These are phyloP conservation scores for Anagrus nilaparvatae DNA, from an alignment of 1,140 invertebrate genomes.

Conservation along the genomic window DNA sequence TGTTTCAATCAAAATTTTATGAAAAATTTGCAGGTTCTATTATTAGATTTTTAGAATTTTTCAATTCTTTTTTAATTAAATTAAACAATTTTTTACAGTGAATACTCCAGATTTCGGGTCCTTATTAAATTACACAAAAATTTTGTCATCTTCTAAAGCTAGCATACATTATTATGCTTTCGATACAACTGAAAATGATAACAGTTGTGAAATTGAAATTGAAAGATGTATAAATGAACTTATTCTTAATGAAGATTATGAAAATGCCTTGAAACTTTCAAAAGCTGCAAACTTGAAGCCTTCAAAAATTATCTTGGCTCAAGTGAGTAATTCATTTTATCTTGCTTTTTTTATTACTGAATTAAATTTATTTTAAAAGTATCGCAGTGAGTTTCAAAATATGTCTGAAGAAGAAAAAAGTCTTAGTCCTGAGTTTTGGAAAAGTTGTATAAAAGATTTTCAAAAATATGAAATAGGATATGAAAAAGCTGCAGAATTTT, in stretches of 20 bases:
- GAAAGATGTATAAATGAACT: constrained; percentile 44
- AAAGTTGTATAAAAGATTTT: constrained; percentile 46
- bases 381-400: constrained; percentile 29
- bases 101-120: constrained; percentile 42
- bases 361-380: constrained; percentile 15
- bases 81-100: constrained; percentile 28
- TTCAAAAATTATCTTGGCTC: constrained; percentile 31
- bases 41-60: background rate
- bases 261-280: constrained; percentile 47
- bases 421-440: constrained; percentile 43
- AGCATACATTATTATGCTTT: constrained; percentile 31
- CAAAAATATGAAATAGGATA: constrained; percentile 43
- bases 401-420: constrained; percentile 26
- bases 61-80: constrained; percentile 6
- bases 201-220: constrained; percentile 29
- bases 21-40: constrained; percentile 43
- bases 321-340: constrained; percentile 19
- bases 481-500: constrained; percentile 45
- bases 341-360: constrained; percentile 5
- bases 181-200: constrained; percentile 24
- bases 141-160: constrained; percentile 31
- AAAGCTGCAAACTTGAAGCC: constrained; percentile 37
- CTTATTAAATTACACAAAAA: constrained; percentile 43
- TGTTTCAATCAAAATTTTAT: constrained; percentile 42
- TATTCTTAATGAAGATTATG: constrained; percentile 40